Evolutionary conservation across 1,140 invertebrate species (phyloP).

Genomic region (Bombus cullumanus): DNA sequence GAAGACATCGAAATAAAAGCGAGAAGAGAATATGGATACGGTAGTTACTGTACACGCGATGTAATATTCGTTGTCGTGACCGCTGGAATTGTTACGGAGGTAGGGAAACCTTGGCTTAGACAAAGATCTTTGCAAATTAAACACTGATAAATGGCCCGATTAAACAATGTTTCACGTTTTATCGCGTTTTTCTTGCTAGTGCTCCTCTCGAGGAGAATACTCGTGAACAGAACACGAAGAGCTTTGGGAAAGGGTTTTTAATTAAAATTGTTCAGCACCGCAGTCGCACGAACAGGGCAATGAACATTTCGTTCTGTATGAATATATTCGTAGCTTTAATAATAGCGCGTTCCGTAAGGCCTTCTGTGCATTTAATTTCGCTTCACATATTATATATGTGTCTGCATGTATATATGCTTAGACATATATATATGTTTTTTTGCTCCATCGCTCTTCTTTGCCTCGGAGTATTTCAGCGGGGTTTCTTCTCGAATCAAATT

Average conservation of each 20-base stretch:
- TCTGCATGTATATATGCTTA: too few species aligned
- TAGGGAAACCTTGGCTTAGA: not conserved
- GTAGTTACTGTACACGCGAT: too few species aligned
- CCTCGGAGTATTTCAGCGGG: too few species aligned
- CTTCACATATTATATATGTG: not conserved
- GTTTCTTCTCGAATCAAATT: not conserved
- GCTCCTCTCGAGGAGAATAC: not conserved
- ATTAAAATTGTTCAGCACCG: slow-evolving; percentile 35
- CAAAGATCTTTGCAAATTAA: slow-evolving; percentile 6
- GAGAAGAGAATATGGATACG: not conserved
- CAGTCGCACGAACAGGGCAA: slow-evolving; percentile 18
- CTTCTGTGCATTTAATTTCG: slow-evolving; percentile 22
- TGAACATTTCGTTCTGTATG: slow-evolving; percentile 16
- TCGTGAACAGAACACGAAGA: not conserved
- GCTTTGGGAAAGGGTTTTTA: slow-evolving; percentile 29
- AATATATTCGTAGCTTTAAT: slow-evolving; percentile 22
- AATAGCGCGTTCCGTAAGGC: not conserved
- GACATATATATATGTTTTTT: not conserved
- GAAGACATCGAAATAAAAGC: not conserved
- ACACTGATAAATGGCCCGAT: slow-evolving; percentile 22
- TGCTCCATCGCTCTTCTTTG: not conserved
- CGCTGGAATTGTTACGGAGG: not conserved
- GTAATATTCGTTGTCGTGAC: not conserved
- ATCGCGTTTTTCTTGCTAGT: not conserved
- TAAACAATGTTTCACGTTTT: slow-evolving; percentile 17